Percentiles rank a stretch among this genome's conserved stretches.
Evolutionary conservation across 2,888 invertebrate genomes (phyloP).

Genomic region (Zhengitettix transpicula): DNA sequence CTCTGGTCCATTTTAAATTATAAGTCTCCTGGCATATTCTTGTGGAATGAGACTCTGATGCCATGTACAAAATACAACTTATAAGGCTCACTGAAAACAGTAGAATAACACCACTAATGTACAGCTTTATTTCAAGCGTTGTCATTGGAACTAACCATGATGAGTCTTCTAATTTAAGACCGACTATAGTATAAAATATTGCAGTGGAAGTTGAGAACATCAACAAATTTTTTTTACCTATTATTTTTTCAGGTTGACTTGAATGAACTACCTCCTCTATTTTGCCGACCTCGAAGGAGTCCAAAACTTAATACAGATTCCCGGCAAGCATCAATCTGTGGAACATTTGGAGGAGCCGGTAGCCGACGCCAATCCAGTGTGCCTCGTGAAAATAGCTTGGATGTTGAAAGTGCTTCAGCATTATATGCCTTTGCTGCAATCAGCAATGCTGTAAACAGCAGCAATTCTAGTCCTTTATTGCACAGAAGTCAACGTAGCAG

Average conservation of each 20-base stretch:
- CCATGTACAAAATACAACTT: no score
- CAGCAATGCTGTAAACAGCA: not conserved
- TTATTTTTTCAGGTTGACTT: slow-evolving; percentile 31
- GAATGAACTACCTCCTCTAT: slow-evolving; percentile 58
- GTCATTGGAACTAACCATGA: no score
- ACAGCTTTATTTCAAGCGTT: no score
- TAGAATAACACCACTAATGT: no score
- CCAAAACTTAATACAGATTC: slow-evolving; percentile 63
- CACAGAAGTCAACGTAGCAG: not conserved
- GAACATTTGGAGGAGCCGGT: slow-evolving; percentile 33
- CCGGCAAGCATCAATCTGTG: slow-evolving; percentile 57
- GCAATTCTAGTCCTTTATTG: not conserved
- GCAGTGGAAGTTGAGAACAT: no score
- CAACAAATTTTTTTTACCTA: no score
- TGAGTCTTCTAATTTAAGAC: no score
- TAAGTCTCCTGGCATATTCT: no score
- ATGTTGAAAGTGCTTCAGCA: not conserved
- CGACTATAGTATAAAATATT: no score
- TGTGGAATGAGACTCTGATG: no score
- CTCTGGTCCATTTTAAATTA: no score
- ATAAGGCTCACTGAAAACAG: no score
- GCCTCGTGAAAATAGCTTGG: slow-evolving; percentile 31
- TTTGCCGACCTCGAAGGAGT: slow-evolving; percentile 65
- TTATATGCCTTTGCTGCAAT: not conserved
- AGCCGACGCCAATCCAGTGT: slow-evolving; percentile 50